Base-by-base conservation (phyloP, 2,888 invertebrate genomes). In the Hydroisotoma schaefferi region DNA sequence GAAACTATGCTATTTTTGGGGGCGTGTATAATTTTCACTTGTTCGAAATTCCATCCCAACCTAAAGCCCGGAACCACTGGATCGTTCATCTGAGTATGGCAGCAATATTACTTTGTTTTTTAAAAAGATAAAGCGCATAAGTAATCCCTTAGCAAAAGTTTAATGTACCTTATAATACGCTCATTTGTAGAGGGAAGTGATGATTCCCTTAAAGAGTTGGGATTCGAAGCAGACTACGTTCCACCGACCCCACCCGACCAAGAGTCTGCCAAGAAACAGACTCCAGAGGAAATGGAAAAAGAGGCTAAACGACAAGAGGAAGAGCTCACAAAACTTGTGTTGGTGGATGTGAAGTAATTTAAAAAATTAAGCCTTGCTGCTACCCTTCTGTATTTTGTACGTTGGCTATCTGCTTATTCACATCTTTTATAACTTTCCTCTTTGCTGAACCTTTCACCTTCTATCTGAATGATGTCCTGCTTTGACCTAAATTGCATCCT, bases 21-120 rank as follows among this genome's bases (percentile, higher is more conserved):
- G 92, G 92, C 0, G 82, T 90, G 0, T 85, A 85, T 62, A 83
- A 84, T 68, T 76, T 91, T 47, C 86, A 91, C 73, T 79, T 90
- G 49, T 77, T 90, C 54, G 80, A 83, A 53, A 87, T 87, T 18
- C 91, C 91, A 0, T 87, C 89, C 0, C 91, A 92, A 70, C 85
- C 87, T 0, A 70, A 70, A 37, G 64, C 70, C 23, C 70, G 69
- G 18, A 61, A 61, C 37, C 25, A 29, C 22, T 72, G 70, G 70
- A 59, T 59, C 10, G 57, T 69, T 5, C 69, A 71, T 37, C n/a
- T 62, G 15, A 65, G 70, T 69, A 59, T 56, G 46, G 29, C 12
- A 43, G 33, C 33, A 33, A 10, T 33, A 33, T 33, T 10, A 33
- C 15, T 43, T 20, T 43, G 43, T 43, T n/a, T 18, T 33, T 33